phyloP scores from a whole-genome alignment of 2,113 vertebrate species.

The Sylvilagus bachmani region DNA sequence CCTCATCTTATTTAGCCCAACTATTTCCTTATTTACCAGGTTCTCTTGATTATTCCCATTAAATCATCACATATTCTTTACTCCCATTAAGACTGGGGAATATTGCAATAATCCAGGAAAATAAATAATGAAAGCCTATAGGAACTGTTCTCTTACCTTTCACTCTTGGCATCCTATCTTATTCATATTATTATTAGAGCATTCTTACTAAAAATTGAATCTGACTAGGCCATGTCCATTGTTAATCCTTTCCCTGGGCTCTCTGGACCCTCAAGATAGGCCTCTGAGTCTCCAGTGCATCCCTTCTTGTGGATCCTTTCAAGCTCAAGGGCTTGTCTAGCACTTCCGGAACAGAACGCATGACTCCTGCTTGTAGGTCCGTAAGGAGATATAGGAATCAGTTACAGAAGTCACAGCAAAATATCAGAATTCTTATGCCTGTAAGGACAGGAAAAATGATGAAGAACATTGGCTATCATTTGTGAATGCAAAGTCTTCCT shows the following conservation, averaged over 20 bases:
- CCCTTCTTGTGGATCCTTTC: background rate
- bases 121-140: background rate
- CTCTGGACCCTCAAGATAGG: background rate
- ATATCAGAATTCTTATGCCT: background rate
- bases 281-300: background rate
- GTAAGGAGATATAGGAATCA: background rate
- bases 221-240: background rate
- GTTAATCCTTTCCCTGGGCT: conserved; percentile 27
- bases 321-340: conserved; percentile 17
- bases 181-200: background rate
- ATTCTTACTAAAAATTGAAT: background rate
- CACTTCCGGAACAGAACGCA: background rate
- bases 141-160: background rate
- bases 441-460: background rate
- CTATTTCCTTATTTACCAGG: conserved; percentile 3
- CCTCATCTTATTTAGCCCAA: background rate
- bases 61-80: background rate
- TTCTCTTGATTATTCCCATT: background rate
- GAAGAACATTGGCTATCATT: background rate
- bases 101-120: background rate
- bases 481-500: background rate
- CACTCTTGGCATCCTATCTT: background rate
- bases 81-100: background rate
- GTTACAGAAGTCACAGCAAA: background rate
- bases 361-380: background rate